A percentile compares a stretch with the other conserved stretches of the same genome.
Conservation (phyloP, 2,113 vertebrate genomes). For the Trichechus manatus region DNA sequence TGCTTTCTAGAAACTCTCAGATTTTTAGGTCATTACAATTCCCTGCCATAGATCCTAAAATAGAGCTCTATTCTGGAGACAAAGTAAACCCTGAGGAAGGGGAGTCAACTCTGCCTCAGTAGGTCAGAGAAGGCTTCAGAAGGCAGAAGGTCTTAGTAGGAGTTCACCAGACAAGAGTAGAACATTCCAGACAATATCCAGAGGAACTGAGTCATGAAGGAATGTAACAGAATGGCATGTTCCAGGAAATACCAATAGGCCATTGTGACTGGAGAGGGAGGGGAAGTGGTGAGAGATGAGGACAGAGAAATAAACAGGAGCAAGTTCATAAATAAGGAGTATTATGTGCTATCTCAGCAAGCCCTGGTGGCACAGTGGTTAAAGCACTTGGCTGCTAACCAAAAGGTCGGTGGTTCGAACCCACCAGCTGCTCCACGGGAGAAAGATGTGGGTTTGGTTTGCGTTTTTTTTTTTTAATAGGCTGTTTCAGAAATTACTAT, state of each 20-base stretch:
- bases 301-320: conserved; percentile 16
- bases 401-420: no score
- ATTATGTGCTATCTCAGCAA: background rate
- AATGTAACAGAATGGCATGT: conserved; percentile 33
- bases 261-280: background rate
- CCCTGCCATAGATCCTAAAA: background rate
- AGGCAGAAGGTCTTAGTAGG: background rate
- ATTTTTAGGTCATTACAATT: conserved; percentile 35
- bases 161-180: conserved; percentile 25
- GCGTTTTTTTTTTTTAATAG: no score
- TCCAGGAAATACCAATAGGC: conserved; percentile 56
- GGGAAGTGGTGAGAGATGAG: background rate
- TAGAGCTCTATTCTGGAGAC: background rate
- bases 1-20: conserved; percentile 25
- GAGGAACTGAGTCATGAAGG: conserved; percentile 55
- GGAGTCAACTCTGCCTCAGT: background rate
- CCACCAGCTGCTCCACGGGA: no score
- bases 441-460: no score
- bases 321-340: background rate
- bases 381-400: no score
- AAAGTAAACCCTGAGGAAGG: conserved; percentile 36
- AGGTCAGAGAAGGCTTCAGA: conserved; percentile 31
- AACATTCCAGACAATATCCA: conserved; percentile 21
- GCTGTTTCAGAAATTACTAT: conserved; percentile 1
- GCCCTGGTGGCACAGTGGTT: no score